A percentile compares a stretch with the other conserved stretches of the same genome.
phyloP scores from a whole-genome alignment of 2,888 invertebrate species.

The Clostera curtula region DNA sequence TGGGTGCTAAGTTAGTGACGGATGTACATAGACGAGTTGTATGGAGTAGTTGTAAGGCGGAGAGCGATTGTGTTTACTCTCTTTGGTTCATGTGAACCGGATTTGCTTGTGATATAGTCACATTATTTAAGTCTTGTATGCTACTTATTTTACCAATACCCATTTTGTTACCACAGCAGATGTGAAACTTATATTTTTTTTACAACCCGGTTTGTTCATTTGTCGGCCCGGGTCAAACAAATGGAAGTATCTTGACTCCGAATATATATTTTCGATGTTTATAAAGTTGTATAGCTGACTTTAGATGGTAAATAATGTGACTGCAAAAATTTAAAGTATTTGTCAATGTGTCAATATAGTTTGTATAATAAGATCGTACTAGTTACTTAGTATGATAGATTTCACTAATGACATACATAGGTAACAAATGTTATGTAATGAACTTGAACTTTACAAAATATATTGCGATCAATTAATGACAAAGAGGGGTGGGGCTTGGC shows the following conservation, averaged over 20 bases:
- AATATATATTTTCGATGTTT: neutral
- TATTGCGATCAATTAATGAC: no score
- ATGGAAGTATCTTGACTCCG: no score
- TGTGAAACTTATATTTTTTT: no score
- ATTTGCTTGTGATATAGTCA: conserved; percentile 32
- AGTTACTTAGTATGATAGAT: no score
- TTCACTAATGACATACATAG: no score
- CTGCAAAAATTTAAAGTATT: conserved; percentile 65
- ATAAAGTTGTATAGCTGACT: neutral
- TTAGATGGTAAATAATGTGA: conserved; percentile 38
- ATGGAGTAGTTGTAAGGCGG: conserved; percentile 35
- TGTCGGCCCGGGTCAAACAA: no score
- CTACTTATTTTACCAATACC: conserved; percentile 5
- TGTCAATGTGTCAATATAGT: conserved; percentile 42
- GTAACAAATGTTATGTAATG: no score
- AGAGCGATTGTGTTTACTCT: conserved; percentile 13
- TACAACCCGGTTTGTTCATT: no score
- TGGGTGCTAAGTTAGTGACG: conserved; percentile 53
- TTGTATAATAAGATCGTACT: conserved; percentile 37
- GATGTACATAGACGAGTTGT: conserved; percentile 45
- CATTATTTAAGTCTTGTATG: conserved; percentile 32
- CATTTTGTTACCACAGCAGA: no score
- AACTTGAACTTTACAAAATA: no score
- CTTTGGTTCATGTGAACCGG: conserved; percentile 21
- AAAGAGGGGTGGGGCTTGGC: no score